Evolutionary conservation across 1,140 invertebrate genomes (phyloP).

Genomic region (Cotesia glomerata): DNA sequence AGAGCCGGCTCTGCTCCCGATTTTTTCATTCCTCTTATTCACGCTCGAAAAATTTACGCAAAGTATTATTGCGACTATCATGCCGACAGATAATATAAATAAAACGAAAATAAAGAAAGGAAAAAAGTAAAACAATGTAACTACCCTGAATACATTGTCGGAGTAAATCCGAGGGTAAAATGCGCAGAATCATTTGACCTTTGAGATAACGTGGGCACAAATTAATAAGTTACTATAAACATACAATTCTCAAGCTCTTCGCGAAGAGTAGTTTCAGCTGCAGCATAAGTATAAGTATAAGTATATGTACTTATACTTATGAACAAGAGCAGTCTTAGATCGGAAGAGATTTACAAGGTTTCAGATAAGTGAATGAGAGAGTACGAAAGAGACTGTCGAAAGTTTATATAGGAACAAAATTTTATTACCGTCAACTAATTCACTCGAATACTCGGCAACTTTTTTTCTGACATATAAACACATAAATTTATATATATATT

Average conservation of each 20-base stretch:
- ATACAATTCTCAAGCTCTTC: too few species aligned
- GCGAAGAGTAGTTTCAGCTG: neutral
- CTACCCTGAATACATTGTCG: neutral
- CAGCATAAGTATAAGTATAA: too few species aligned
- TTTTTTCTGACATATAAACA: neutral
- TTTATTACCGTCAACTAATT: constrained; percentile 15
- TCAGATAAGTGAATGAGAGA: too few species aligned
- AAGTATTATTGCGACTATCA: too few species aligned
- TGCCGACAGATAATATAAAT: too few species aligned
- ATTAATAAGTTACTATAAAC: constrained; percentile 24
- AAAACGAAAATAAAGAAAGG: too few species aligned
- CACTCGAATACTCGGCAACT: neutral
- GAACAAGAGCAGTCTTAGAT: neutral
- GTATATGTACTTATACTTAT: neutral
- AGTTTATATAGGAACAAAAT: neutral
- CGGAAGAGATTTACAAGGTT: too few species aligned
- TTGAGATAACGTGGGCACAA: constrained; percentile 2
- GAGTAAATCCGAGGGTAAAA: neutral
- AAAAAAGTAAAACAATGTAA: constrained; percentile 2
- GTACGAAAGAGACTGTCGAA: neutral
- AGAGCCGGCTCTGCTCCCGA: too few species aligned
- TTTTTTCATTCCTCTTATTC: too few species aligned
- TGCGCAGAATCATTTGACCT: constrained; percentile 15
- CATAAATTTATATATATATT: neutral
- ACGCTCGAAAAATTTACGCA: too few species aligned